Percentiles rank a stretch among this genome's conserved stretches.
phyloP scores from a whole-genome alignment of 2,113 vertebrate species.

The Chionodraco myersi region DNA sequence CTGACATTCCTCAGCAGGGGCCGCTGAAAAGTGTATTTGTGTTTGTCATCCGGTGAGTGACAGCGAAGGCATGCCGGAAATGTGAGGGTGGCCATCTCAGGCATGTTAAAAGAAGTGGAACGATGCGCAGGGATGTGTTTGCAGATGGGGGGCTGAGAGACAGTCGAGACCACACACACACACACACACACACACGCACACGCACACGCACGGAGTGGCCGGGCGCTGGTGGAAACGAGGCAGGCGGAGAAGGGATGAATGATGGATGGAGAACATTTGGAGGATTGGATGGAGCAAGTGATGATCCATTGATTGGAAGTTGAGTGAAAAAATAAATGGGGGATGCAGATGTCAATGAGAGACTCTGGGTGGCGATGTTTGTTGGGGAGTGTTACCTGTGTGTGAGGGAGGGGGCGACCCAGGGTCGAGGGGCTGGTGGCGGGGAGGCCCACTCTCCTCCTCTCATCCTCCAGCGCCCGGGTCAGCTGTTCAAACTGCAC shows the following conservation, averaged over 20 bases:
- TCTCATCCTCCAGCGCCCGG: constrained; percentile 97
- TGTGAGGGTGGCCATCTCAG: constrained; percentile 27
- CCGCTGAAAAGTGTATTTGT: constrained; percentile 17
- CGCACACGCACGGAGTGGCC: too few species aligned
- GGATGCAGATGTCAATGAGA: not conserved
- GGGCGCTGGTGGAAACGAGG: constrained; percentile 14
- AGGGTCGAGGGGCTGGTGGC: constrained; percentile 90
- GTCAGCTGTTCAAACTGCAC: constrained; percentile 99
- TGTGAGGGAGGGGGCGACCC: constrained; percentile 90
- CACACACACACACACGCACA: not conserved
- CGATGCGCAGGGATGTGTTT: constrained; percentile 11
- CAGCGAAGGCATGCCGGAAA: constrained; percentile 42
- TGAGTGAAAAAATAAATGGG: constrained; percentile 7
- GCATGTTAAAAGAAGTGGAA: constrained; percentile 10
- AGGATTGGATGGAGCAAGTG: constrained; percentile 5
- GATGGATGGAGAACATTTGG: constrained; percentile 11
- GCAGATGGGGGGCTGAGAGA: constrained; percentile 1
- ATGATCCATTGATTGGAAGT: constrained; percentile 28
- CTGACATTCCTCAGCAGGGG: constrained; percentile 47
- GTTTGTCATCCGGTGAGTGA: constrained; percentile 43
- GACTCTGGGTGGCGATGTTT: constrained; percentile 2
- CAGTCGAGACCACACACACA: not conserved
- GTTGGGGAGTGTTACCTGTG: constrained; percentile 90
- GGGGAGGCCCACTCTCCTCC: constrained; percentile 94
- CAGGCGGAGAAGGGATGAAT: not conserved